Base-by-base conservation (phyloP, 2,113 vertebrate species). In the Myotis yumanensis region DNA sequence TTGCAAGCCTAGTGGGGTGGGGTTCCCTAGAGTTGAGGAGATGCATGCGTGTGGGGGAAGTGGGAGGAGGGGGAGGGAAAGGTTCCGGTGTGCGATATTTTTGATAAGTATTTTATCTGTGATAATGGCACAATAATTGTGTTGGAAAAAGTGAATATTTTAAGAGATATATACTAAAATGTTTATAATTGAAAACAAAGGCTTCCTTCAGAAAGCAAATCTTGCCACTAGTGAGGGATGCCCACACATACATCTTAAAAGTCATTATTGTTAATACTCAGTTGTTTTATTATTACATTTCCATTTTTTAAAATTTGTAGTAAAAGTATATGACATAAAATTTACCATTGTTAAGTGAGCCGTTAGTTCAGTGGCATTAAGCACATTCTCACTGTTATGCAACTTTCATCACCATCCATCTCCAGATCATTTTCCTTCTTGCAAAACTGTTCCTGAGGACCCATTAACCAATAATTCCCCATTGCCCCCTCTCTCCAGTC, bases 401-500 rank as follows among this genome's bases (percentile, higher is more conserved):
- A 22, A 11, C 11, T 25, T 28, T 4, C 22, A 8, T 4, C 14
- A 14, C n/a, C 43, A 48, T 18, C 22, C 4, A 10, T 6, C 16
- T 76, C 40, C 7, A 69, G 81, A 76, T 84, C 84, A 28, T 32
- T 35, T 6, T 28, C 35, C 48, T 51, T 75, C 54, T 22, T 28
- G 20, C 69, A 82, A 48, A 84, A 43, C 68, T 18, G 5, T 6
- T 14, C 32, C 54, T 28, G 5, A 2, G 16, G 23, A 5, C 17
- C 52, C 71, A 35, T 10, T 20, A 46, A 90, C 22, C 66, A 30
- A 2, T 14, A 43, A 15, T 54, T 51, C 17, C 25, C 52, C 2
- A 8, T 4, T 2, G 7, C 62, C 1, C 12, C 3, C 18, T 7
- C 54, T 4, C 18, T 23, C 3, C 10, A 11, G 7, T 5, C 11